Conservation (phyloP, 2,797 vertebrate genomes). For the Numenius phaeopus region DNA sequence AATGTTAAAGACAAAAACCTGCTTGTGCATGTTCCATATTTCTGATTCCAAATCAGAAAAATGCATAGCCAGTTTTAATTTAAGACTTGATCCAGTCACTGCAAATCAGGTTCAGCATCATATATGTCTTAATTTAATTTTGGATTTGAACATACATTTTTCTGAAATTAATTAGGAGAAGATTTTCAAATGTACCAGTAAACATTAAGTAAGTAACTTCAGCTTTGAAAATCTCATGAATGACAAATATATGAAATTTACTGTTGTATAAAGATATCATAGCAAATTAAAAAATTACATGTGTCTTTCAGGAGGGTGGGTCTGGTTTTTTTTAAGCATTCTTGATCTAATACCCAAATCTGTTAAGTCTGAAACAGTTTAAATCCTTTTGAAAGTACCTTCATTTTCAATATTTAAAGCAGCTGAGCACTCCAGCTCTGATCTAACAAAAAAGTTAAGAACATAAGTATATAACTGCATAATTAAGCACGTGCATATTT, state of each 20-base stretch:
- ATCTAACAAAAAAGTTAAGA: slow-evolving; percentile 56
- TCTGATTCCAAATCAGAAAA: not conserved
- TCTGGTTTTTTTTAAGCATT: not conserved
- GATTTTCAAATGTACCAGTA: slow-evolving; percentile 3
- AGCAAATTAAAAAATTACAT: slow-evolving; percentile 19
- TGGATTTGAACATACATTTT: not conserved
- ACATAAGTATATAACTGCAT: slow-evolving; percentile 41
- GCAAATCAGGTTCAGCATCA: not conserved
- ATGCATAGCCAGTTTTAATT: not conserved
- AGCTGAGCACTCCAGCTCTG: slow-evolving; percentile 19
- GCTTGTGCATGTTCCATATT: not conserved
- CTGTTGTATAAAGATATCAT: not conserved
- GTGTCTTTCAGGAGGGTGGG: not conserved
- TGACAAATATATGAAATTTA: not conserved
- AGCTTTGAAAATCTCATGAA: slow-evolving; percentile 17
- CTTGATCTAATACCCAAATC: slow-evolving; percentile 28
- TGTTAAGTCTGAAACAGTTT: slow-evolving; percentile 19
- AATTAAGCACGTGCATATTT: slow-evolving; percentile 31
- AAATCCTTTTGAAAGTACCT: slow-evolving; percentile 46
- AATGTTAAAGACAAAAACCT: not conserved
- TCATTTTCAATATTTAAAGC: slow-evolving; percentile 40
- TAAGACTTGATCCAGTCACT: not conserved
- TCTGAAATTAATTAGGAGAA: not conserved
- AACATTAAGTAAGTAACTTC: not conserved
- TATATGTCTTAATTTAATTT: slow-evolving; percentile 4